Base-by-base conservation (phyloP, 1,140 invertebrate genomes). In the Eciton burchellii region DNA sequence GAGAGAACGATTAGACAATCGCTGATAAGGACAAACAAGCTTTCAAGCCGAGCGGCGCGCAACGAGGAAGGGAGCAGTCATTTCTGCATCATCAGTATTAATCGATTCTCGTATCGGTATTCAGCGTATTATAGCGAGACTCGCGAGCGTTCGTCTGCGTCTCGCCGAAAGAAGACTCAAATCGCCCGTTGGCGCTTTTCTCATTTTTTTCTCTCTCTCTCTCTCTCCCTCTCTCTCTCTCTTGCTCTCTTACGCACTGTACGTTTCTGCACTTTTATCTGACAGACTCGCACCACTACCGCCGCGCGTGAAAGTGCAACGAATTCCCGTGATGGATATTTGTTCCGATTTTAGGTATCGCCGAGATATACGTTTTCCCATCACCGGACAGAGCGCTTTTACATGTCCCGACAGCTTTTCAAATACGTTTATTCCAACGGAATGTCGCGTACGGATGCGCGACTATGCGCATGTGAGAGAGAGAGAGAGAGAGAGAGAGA, bases 261-360 rank as follows among this genome's bases (percentile, higher is more conserved):
- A 14, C 41, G n/a, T 56, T 70, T 70, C 63, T 29, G 35, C 49
- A 77, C 62, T 79, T 79, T 79, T 35, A 68, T 29, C n/a, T 21
- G 21, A n/a, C 35, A 6, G 35, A 35, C 35, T 35, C 19, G 43
- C 26, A 29, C 26, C 59, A 45, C 29, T 59, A 45, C n/a, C 21
- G n/a, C 14, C 43, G 26, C 59, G 59, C 26, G 60, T 65, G 29
- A 70, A 79, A 79, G 74, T 79, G 45, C 73, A 41, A 56, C 74
- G 63, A 70, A 70, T 79, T 70, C 19, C 63, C 21, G n/a, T 79
- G 74, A 79, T 79, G 49, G 35, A 79, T 79, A 79, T 79, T 79
- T 70, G 52, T 79, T 79, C 41, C 49, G 74, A 79, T 79, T 79
- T 79, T 79, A 79, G 74, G 63, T 79, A 79, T 79, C 49, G 41